Conservation (phyloP, 23 tunicate species). For the Clavelina lepadiformis region DNA sequence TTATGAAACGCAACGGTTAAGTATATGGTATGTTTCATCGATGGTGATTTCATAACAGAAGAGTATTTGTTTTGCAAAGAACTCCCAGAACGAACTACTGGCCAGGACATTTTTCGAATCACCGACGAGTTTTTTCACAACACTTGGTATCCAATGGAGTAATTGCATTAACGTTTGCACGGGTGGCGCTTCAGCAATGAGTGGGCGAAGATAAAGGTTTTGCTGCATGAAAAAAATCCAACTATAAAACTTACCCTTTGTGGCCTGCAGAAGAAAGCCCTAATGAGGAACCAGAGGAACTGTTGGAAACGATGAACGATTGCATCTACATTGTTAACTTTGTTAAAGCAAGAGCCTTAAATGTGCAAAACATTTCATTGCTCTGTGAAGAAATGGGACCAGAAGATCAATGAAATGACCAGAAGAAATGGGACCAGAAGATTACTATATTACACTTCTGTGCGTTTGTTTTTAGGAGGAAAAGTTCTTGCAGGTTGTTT, state of each 20-base stretch:
- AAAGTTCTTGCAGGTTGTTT: too few species aligned
- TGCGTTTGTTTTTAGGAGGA: too few species aligned
- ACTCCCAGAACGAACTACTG: constrained; percentile 22
- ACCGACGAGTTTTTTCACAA: constrained; percentile 4
- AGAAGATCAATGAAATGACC: too few species aligned
- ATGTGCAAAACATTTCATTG: not conserved
- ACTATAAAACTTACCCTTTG: constrained; percentile 1
- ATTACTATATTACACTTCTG: too few species aligned
- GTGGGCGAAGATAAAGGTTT: constrained; percentile 12
- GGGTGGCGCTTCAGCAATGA: constrained; percentile 33
- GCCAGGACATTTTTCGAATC: constrained; percentile 14
- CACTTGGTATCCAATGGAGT: constrained; percentile 13
- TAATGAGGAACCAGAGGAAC: constrained; percentile 4
- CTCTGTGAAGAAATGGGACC: constrained; percentile 17
- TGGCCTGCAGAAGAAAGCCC: constrained; percentile 1
- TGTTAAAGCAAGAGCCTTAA: constrained; percentile 6
- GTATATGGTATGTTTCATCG: constrained; percentile 15
- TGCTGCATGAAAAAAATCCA: constrained; percentile 24
- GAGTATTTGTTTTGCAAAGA: constrained; percentile 37
- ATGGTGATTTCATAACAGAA: constrained; percentile 20
- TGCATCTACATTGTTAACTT: constrained; percentile 11
- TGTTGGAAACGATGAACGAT: not conserved
- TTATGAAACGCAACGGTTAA: constrained; percentile 32
- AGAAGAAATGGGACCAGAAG: too few species aligned
- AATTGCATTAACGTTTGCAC: constrained; percentile 24